A percentile compares a stretch with the other conserved stretches of the same genome.
These are phyloP conservation scores for Addax nasomaculatus DNA, from an alignment of 2,113 vertebrate genomes.

Conservation along the genomic window DNA sequence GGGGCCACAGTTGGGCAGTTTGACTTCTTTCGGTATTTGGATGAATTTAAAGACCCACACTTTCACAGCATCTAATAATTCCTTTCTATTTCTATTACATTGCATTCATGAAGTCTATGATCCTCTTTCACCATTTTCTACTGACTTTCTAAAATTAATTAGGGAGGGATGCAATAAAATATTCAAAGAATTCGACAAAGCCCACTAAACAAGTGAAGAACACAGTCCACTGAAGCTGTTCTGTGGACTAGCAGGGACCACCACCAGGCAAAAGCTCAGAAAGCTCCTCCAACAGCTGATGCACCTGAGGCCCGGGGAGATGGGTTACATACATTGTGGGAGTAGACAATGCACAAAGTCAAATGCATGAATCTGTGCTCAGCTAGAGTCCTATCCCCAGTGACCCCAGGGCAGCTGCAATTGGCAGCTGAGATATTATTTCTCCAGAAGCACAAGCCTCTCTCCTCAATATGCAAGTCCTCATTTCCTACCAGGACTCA, in stretches of 20 bases:
- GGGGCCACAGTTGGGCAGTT: not conserved
- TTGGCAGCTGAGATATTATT: not conserved
- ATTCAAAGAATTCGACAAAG: not conserved
- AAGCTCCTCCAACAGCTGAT: not conserved
- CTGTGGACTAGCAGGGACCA: not conserved
- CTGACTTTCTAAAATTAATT: not conserved
- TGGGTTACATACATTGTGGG: fast-evolving
- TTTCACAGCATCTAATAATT: not conserved
- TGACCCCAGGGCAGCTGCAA: not conserved
- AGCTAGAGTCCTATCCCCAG: not conserved
- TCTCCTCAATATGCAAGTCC: not conserved
- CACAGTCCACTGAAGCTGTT: fast-evolving
- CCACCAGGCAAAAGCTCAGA: not conserved
- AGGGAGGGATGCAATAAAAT: not conserved
- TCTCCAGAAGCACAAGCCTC: not conserved
- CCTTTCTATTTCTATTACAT: not conserved
- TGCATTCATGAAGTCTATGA: not conserved
- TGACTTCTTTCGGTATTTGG: not conserved
- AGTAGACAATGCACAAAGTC: no score
- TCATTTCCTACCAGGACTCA: not conserved
- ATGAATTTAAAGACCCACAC: not conserved
- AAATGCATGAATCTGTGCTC: not conserved
- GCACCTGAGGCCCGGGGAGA: not conserved
- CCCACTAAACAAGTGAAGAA: not conserved
- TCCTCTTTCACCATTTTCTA: not conserved